phyloP scores from a whole-genome alignment of 2,113 vertebrate genomes.

The Corythaeola cristata region DNA sequence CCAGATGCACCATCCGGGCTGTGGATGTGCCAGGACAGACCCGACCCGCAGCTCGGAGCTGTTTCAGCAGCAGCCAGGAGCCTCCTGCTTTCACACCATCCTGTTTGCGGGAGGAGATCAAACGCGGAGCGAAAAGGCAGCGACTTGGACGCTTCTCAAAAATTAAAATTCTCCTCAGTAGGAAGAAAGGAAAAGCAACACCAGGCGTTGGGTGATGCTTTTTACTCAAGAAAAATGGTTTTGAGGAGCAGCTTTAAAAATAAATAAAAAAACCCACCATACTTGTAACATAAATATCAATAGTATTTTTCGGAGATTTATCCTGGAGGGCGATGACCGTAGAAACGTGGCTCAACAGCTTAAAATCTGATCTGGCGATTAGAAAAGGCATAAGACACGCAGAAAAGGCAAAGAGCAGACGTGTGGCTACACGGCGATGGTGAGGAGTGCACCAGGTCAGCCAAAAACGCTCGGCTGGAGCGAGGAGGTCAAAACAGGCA shows the following conservation, averaged over 20 bases:
- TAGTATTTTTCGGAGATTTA: not conserved
- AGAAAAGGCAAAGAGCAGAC: not conserved
- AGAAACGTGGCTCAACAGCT: not conserved
- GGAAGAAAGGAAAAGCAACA: not conserved
- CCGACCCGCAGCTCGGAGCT: not conserved
- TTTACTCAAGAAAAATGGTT: not conserved
- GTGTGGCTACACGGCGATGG: rapidly evolving
- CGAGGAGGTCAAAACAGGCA: not conserved
- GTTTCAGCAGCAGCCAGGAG: not conserved
- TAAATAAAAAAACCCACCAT: not conserved
- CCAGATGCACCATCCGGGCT: not conserved
- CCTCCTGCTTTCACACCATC: not conserved
- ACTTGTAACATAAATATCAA: not conserved
- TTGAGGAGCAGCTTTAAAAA: not conserved
- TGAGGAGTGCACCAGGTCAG: not conserved
- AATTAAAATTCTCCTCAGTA: not conserved
- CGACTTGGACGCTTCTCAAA: not conserved
- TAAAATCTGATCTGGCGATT: not conserved
- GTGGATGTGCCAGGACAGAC: not conserved
- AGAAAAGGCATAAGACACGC: not conserved
- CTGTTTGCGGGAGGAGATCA: not conserved
- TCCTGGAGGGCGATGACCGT: not conserved
- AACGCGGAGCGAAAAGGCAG: not conserved
- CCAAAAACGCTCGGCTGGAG: not conserved
- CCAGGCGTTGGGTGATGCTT: not conserved